Conservation (phyloP, 2,113 vertebrate genomes). For the Lycaon pictus region DNA sequence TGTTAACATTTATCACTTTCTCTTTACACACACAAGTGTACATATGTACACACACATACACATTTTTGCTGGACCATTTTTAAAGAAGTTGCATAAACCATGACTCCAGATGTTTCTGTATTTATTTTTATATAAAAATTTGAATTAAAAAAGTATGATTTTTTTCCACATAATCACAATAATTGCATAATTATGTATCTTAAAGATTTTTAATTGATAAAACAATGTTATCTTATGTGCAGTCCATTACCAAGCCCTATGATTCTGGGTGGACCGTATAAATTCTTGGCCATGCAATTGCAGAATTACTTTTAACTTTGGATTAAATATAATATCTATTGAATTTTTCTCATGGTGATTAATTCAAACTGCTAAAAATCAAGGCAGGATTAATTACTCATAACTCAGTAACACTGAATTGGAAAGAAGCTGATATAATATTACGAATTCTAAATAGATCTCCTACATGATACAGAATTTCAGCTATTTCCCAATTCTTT, state of each 20-base stretch:
- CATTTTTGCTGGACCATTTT: background rate
- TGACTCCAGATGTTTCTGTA: background rate
- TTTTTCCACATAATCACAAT: background rate
- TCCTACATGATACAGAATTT: background rate
- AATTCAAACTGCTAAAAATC: background rate
- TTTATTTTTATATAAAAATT: background rate
- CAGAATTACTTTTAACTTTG: constrained; percentile 7
- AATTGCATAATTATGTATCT: background rate
- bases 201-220: background rate
- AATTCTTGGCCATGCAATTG: background rate
- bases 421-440: background rate
- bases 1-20: background rate
- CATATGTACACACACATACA: background rate
- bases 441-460: background rate
- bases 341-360: background rate
- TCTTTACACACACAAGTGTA: background rate
- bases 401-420: background rate
- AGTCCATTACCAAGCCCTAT: background rate
- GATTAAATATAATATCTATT: background rate
- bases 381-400: background rate
- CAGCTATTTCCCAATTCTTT: background rate
- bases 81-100: background rate
- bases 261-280: background rate
- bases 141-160: background rate
- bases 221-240: background rate